A percentile compares a stretch with the other conserved stretches of the same genome.
phyloP scores from a whole-genome alignment of 1,140 invertebrate species.

The Proctacanthus coquilletti region DNA sequence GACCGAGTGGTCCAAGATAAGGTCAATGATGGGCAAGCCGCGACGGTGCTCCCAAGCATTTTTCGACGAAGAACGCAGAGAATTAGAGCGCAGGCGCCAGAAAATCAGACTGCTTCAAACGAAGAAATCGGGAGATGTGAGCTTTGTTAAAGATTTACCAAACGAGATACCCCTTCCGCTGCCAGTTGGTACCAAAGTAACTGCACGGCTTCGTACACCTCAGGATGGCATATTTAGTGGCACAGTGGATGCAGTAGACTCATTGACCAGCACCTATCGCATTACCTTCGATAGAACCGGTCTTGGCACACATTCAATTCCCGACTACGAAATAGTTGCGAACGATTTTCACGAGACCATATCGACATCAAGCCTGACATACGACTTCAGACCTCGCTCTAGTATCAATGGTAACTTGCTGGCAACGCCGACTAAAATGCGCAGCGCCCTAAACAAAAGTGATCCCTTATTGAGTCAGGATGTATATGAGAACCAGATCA shows the following conservation, averaged over 20 bases:
- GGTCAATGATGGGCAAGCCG: conserved; percentile 94
- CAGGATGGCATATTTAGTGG: conserved; percentile 96
- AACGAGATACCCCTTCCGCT: conserved; percentile 90
- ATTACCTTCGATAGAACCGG: conserved; percentile 91
- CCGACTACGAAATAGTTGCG: conserved; percentile 91
- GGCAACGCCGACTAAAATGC: conserved; percentile 6
- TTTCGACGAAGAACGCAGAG: conserved; percentile 84
- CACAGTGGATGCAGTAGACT: conserved; percentile 93
- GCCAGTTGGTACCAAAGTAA: conserved; percentile 93
- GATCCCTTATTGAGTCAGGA: conserved; percentile 38
- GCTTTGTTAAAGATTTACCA: conserved; percentile 71
- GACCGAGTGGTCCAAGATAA: conserved; percentile 90
- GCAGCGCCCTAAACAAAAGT: conserved; percentile 23
- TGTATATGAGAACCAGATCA: conserved; percentile 18
- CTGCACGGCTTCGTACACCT: conserved; percentile 73
- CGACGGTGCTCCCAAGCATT: conserved; percentile 86
- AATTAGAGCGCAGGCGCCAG: conserved; percentile 76
- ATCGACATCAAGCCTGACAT: conserved; percentile 69
- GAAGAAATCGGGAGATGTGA: conserved; percentile 68
- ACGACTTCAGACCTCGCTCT: conserved; percentile 55
- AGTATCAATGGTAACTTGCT: conserved; percentile 17
- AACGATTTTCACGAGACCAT: conserved; percentile 85
- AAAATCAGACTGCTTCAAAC: conserved; percentile 91
- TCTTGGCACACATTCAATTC: conserved; percentile 89
- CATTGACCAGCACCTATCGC: conserved; percentile 91